Evolutionary conservation across 2,797 vertebrate species (phyloP).

Genomic region (Vultur gryphus): DNA sequence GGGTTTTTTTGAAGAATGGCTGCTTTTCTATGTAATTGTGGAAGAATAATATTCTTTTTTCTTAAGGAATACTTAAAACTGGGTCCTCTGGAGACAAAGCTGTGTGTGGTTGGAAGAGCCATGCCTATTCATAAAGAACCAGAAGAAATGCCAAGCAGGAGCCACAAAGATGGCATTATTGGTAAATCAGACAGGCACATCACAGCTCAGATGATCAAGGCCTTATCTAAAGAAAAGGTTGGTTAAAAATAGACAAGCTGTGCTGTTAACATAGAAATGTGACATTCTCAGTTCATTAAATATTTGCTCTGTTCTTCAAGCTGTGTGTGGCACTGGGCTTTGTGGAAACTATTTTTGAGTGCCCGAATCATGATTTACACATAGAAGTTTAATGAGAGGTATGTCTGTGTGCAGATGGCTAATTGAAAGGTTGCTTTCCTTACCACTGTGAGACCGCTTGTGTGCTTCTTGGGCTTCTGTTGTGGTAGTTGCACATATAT

Average conservation of each 20-base stretch:
- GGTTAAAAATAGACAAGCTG: neutral
- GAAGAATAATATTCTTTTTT: neutral
- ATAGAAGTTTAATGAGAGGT: neutral
- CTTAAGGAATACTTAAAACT: conserved; percentile 71
- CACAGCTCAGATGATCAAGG: conserved; percentile 72
- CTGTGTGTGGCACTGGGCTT: neutral
- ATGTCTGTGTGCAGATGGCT: neutral
- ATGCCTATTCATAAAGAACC: conserved; percentile 57
- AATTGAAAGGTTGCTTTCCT: neutral
- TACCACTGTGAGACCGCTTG: neutral
- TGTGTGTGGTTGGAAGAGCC: conserved; percentile 68
- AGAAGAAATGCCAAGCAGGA: neutral
- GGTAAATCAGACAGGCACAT: conserved; percentile 41
- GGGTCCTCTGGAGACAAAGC: conserved; percentile 69
- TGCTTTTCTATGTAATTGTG: neutral
- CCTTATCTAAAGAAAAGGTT: conserved; percentile 16
- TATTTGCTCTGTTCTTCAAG: neutral
- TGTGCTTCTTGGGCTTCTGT: neutral
- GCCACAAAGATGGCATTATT: neutral
- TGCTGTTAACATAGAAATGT: neutral
- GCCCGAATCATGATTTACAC: neutral
- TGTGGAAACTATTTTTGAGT: neutral
- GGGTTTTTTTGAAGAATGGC: rapidly evolving
- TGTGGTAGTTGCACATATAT: neutral
- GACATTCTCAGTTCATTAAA: neutral